Base-by-base conservation (phyloP, 2,797 vertebrate genomes). In the Crenuchus spilurus region DNA sequence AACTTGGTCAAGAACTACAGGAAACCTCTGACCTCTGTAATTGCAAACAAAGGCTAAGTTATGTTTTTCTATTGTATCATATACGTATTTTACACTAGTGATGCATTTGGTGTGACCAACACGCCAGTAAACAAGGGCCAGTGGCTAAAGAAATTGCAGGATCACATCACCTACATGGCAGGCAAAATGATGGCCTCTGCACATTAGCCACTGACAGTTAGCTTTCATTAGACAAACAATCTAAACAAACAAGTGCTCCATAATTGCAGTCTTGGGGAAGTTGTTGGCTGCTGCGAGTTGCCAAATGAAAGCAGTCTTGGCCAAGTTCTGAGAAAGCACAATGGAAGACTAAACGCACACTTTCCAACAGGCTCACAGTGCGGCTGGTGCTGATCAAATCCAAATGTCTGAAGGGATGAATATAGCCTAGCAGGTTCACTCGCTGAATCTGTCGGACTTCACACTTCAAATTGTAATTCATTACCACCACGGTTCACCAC, bases 131-230 rank as follows among this genome's bases (percentile, higher is more conserved):
- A 8, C 28, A 18, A 3, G 35, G 14, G 16, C 33, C 31, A 13
- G 55, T 58, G 41, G 60, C 71, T 74, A 62, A 74, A 80, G 76
- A 80, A 61, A 60, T 66, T 39, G 60, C 48, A 74, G 70, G 13
- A 67, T 82, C 70, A 67, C 54, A 52, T 78, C 80, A 85, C 80
- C 76, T 80, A 78, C 9, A 44, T 35, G 30, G 31, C 58, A 6
- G 48, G 74, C 55, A 33, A 54, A 54, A 63, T 9, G 48, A 46
- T 1, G 30, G 49, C 54, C 60, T 79, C 74, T 76, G 68, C 79
- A 70, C 60, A 80, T 82, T 84, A 83, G 85, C 76, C 35, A 66
- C 70, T 78, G 72, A 82, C 75, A 79, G 84, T 88, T 83, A 82
- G 78, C 79, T 83, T 85, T 81, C 78, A 85, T 87, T 84, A 85